Conservation (phyloP, 1,140 invertebrate genomes). For the Chironomus striatipennis region DNA sequence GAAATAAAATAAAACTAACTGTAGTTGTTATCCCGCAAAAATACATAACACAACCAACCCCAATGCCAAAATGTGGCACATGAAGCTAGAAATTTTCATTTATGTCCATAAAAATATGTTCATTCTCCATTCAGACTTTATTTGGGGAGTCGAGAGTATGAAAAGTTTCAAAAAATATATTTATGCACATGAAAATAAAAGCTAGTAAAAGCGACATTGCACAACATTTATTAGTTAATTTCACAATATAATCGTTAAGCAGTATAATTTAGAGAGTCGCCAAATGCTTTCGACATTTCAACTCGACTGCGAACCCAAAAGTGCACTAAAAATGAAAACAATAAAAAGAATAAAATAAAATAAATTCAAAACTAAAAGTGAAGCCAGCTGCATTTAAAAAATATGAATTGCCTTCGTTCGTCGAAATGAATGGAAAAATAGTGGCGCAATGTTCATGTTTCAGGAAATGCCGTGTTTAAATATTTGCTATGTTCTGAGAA, state of each 20-base stretch:
- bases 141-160: neutral
- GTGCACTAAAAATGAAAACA: neutral
- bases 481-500: neutral
- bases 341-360: no score
- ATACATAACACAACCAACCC: neutral
- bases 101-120: constrained; percentile 10
- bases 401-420: neutral
- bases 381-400: neutral
- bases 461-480: constrained; percentile 6
- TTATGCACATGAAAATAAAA: neutral
- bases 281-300: constrained; percentile 18
- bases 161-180: neutral
- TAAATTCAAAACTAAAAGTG: neutral
- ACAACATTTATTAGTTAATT: constrained; percentile 20
- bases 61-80: neutral
- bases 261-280: constrained; percentile 17
- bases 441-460: constrained; percentile 12
- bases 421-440: neutral
- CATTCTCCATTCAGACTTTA: neutral
- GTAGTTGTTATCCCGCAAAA: neutral
- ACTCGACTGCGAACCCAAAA: neutral
- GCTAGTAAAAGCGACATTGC: neutral
- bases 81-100: constrained; percentile 3
- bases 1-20: neutral
- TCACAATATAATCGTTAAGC: neutral